These are phyloP conservation scores for Morone chrysops DNA, from an alignment of 2,113 vertebrate genomes.

Conservation along the genomic window DNA sequence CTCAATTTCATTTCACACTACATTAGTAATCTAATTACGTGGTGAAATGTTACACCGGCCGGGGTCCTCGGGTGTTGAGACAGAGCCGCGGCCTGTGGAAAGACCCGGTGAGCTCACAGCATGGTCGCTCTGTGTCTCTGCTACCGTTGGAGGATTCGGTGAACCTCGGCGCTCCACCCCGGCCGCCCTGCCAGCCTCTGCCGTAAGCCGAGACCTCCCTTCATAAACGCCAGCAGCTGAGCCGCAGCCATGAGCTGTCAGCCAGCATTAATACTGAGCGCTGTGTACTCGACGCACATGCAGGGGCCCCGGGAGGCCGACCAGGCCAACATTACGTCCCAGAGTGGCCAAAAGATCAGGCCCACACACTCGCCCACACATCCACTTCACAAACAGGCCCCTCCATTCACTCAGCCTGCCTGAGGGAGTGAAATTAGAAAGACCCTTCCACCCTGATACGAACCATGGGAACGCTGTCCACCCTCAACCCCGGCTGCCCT, in stretches of 20 bases:
- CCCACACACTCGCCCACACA: constrained; percentile 47
- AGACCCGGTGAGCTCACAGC: constrained; percentile 43
- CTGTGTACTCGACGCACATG: constrained; percentile 20
- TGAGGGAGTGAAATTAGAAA: constrained; percentile 42
- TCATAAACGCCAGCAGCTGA: constrained; percentile 66
- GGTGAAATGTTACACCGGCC: constrained; percentile 69
- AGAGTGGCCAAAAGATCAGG: constrained; percentile 43
- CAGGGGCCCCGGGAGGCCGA: constrained; percentile 43
- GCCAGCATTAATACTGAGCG: constrained; percentile 62
- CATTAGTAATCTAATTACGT: constrained; percentile 79
- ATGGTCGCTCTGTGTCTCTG: constrained; percentile 21
- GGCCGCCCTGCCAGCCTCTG: constrained; percentile 39
- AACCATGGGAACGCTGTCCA: constrained; percentile 60
- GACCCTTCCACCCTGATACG: constrained; percentile 37
- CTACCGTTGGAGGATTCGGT: constrained; percentile 66
- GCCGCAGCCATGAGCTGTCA: constrained; percentile 74
- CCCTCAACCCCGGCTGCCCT: constrained; percentile 51
- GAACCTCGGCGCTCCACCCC: constrained; percentile 30
- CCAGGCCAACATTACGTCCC: constrained; percentile 25
- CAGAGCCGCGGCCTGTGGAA: constrained; percentile 23
- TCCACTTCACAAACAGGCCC: constrained; percentile 52
- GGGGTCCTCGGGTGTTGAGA: constrained; percentile 38
- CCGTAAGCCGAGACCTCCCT: constrained; percentile 59
- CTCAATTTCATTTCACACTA: constrained; percentile 77
- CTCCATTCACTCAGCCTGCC: constrained; percentile 42